Percentiles rank a stretch among this genome's conserved stretches.
phyloP scores from a whole-genome alignment of 2,797 vertebrate species.

The Sylvilagus floridanus region DNA sequence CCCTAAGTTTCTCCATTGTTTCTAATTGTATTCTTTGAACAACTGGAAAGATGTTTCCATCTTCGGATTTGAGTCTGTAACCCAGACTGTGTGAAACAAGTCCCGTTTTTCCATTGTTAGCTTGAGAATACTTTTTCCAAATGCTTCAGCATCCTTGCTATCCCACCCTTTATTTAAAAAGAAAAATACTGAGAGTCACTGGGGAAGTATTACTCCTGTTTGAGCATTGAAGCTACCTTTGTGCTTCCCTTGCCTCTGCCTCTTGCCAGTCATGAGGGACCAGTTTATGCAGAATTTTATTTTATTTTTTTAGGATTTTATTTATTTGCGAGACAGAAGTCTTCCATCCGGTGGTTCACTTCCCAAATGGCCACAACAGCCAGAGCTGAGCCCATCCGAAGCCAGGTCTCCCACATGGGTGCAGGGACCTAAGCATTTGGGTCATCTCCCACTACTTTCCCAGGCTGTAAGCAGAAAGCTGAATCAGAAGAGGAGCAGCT shows the following conservation, averaged over 20 bases:
- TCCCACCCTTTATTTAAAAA: neutral
- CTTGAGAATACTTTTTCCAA: conserved; percentile 1
- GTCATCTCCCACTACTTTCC: too few species aligned
- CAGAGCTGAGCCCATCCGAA: too few species aligned
- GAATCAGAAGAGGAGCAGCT: too few species aligned
- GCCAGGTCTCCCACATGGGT: too few species aligned
- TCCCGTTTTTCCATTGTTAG: neutral
- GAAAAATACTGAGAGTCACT: neutral
- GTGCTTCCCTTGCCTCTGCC: neutral
- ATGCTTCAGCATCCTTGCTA: neutral
- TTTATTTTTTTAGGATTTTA: too few species aligned
- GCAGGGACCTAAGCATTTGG: too few species aligned
- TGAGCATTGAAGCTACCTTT: neutral
- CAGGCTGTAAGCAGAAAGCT: too few species aligned
- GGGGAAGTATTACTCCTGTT: neutral
- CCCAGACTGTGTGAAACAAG: neutral
- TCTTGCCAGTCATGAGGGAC: neutral
- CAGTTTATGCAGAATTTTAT: neutral
- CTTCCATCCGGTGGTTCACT: too few species aligned
- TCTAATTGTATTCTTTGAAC: conserved; percentile 8
- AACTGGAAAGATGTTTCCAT: neutral
- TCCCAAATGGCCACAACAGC: too few species aligned
- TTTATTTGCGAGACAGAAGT: too few species aligned
- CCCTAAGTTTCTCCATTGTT: neutral
- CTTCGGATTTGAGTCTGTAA: neutral